Evolutionary conservation across 1,140 invertebrate genomes (phyloP).

Genomic region (Brachionus plicatilis): DNA sequence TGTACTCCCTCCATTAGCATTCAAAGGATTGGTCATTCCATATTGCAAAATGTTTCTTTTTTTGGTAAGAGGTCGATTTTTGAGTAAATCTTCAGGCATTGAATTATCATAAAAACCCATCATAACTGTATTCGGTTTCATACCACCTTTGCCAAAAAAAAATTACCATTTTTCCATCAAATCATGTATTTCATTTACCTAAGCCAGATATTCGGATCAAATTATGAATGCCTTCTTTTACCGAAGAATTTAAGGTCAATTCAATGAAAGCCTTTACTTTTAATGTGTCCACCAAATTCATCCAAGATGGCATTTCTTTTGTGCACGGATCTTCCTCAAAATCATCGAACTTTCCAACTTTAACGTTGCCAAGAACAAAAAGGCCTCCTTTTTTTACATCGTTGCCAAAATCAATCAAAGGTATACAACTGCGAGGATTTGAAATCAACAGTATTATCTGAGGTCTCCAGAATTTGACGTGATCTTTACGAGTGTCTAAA

Average conservation of each 20-base stretch:
- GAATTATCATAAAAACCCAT: conserved; percentile 68
- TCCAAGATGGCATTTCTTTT: conserved; percentile 75
- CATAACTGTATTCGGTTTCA: conserved; percentile 94
- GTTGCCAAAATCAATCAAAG: conserved; percentile 93
- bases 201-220: conserved; percentile 83
- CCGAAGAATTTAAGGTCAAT: conserved; percentile 74
- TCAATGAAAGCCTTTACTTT: conserved; percentile 95
- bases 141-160: conserved; percentile 65
- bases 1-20: background rate
- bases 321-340: conserved; percentile 54
- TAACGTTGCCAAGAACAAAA: conserved; percentile 87
- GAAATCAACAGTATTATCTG: conserved; percentile 88
- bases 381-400: conserved; percentile 96
- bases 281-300: conserved; percentile 76
- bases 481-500: conserved; percentile 88
- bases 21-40: background rate
- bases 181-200: background rate
- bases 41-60: conserved; percentile 3
- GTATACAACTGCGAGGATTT: conserved; percentile 79
- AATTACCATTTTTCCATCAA: background rate
- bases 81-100: conserved; percentile 41
- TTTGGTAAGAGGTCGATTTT: background rate
- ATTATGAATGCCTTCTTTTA: conserved; percentile 84
- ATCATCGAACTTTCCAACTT: conserved; percentile 57
- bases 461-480: conserved; percentile 98